These are phyloP conservation scores for Alethe castanea DNA, from an alignment of 2,113 vertebrate genomes.

Conservation along the genomic window DNA sequence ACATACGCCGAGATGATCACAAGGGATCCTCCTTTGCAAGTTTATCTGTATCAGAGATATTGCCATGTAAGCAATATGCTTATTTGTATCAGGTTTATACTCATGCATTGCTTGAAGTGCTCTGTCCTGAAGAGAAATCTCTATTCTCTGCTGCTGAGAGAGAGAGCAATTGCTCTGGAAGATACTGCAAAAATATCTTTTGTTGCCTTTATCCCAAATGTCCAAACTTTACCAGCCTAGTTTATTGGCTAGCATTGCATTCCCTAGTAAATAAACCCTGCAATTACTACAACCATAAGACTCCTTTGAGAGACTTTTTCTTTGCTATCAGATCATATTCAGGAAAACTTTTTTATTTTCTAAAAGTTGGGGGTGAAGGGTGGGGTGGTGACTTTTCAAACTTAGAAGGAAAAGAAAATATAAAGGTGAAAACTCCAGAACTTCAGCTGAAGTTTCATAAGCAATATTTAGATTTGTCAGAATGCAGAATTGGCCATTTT, in stretches of 20 bases:
- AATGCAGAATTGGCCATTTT: background rate
- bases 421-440: background rate
- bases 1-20: background rate
- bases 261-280: background rate
- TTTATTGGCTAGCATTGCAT: background rate
- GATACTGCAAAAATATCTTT: background rate
- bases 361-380: background rate
- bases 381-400: background rate
- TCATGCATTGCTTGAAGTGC: background rate
- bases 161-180: background rate
- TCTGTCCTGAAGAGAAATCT: background rate
- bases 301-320: background rate
- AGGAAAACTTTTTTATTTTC: background rate
- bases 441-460: background rate
- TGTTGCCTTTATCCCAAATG: background rate
- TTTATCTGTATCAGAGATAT: background rate
- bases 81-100: rapidly evolving
- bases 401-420: background rate
- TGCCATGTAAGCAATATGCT: background rate
- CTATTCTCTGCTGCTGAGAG: background rate
- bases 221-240: background rate
- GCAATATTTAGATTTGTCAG: background rate
- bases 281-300: background rate
- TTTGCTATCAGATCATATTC: background rate
- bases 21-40: background rate